Percentiles rank a stretch among this genome's conserved stretches.
Evolutionary conservation across 2,113 vertebrate genomes (phyloP).

Genomic region (Mus musculus): GRCm39 chr1:62068001-62068500

Average conservation of each 20-base stretch:
- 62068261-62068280: neutral
- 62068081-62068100: neutral
- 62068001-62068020: neutral
- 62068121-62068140: neutral
- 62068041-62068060: neutral
- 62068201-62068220: neutral
- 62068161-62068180: neutral
- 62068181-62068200: neutral
- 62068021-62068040: neutral
- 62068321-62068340: neutral
- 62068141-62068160: neutral
- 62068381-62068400: neutral
- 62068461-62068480: neutral
- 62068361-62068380: neutral
- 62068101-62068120: neutral
- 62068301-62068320: neutral
- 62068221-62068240: neutral
- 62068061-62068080: neutral
- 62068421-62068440: conserved; percentile 16
- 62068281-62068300: neutral
- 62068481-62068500: conserved; percentile 44
- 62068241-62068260: neutral
- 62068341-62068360: conserved; percentile 4
- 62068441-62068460: conserved; percentile 18
- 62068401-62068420: conserved; percentile 38